Evolutionary conservation across 2,113 vertebrate genomes (phyloP).

Genomic region (Ceyx margarethae): DNA sequence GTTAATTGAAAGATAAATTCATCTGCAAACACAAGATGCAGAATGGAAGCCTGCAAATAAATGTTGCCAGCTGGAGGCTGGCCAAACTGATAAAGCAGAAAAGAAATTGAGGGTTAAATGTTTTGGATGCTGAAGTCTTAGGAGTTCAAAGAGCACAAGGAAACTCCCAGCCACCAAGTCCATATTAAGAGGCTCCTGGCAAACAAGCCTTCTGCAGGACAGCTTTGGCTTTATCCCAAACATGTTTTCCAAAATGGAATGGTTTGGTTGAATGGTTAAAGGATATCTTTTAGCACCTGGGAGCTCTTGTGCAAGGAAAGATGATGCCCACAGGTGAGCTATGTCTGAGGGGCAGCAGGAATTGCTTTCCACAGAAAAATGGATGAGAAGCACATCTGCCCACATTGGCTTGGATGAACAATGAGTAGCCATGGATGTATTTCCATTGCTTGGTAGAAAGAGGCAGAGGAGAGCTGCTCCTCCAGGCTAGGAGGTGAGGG

Average conservation of each 20-base stretch:
- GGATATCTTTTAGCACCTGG: not conserved
- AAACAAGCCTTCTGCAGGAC: not conserved
- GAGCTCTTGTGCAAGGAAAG: not conserved
- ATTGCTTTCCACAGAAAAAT: not conserved
- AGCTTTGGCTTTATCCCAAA: not conserved
- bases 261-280: not conserved
- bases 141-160: constrained; percentile 55
- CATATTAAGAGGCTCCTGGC: not conserved
- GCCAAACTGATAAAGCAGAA: constrained; percentile 56
- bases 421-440: not conserved
- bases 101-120: constrained; percentile 54
- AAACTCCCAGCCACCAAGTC: constrained; percentile 40
- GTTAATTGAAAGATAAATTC: constrained; percentile 40
- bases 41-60: not conserved
- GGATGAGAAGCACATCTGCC: not conserved
- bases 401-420: not conserved
- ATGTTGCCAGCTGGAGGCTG: constrained; percentile 28
- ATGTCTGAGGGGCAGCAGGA: not conserved
- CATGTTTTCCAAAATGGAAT: not conserved
- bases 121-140: constrained; percentile 31
- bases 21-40: constrained; percentile 3
- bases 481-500: not conserved
- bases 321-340: not conserved
- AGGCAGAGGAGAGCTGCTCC: not conserved
- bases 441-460: not conserved